phyloP scores from a whole-genome alignment of 2,888 invertebrate genomes.

The Cremastobaeus sp. region DNA sequence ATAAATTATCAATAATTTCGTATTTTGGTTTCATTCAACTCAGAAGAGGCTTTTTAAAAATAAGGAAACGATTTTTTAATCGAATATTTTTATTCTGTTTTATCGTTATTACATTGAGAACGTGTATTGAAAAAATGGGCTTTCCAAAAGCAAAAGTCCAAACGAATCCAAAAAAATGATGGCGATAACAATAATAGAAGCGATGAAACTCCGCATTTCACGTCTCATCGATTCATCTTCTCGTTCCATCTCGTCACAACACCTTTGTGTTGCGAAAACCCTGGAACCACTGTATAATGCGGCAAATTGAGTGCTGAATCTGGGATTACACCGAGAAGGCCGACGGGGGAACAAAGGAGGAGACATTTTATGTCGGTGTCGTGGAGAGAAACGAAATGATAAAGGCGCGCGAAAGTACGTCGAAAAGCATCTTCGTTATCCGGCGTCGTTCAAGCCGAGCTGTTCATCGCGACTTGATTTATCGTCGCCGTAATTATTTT shows the following conservation, averaged over 20 bases:
- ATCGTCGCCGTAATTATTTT: conserved; percentile 56
- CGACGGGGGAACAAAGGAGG: conserved; percentile 51
- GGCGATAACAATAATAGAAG: too few relatives aligned
- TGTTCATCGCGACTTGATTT: conserved; percentile 57
- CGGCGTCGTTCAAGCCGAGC: conserved; percentile 35
- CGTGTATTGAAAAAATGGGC: too few relatives aligned
- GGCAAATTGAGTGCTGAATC: conserved; percentile 78
- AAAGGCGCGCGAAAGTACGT: conserved; percentile 47
- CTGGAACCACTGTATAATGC: conserved; percentile 66
- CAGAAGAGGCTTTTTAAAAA: too few relatives aligned
- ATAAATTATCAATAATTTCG: too few relatives aligned
- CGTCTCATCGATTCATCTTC: conserved; percentile 32
- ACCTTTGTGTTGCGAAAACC: conserved; percentile 27
- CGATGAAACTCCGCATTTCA: too few relatives aligned
- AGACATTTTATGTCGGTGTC: conserved; percentile 40
- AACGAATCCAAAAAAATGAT: too few relatives aligned
- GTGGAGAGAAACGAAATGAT: conserved; percentile 44
- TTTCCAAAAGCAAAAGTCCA: too few relatives aligned
- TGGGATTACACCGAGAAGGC: conserved; percentile 74
- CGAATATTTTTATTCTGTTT: too few relatives aligned
- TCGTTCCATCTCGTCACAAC: conserved; percentile 37
- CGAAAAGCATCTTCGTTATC: conserved; percentile 53
- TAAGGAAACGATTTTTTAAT: too few relatives aligned
- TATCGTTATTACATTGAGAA: too few relatives aligned
- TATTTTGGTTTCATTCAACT: too few relatives aligned